phyloP scores from a whole-genome alignment of 2,797 vertebrate species.

The Molossus molossus region DNA sequence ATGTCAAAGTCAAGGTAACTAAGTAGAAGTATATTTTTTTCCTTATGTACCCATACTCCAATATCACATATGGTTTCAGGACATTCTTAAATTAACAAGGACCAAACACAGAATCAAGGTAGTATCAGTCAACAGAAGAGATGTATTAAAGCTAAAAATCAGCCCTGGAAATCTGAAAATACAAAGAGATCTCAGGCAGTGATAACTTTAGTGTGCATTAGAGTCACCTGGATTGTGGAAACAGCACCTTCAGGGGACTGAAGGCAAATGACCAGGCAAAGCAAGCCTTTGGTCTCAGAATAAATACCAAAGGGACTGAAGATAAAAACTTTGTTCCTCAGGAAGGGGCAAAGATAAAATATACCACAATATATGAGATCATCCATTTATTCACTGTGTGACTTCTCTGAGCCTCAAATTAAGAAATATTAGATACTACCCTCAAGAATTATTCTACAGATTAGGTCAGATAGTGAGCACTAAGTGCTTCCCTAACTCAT shows the following conservation, averaged over 20 bases:
- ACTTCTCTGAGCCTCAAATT: conserved; percentile 50
- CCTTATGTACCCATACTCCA: conserved; percentile 83
- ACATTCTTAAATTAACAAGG: conserved; percentile 81
- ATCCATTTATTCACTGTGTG: background rate
- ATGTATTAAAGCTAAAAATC: conserved; percentile 78
- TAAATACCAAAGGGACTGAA: background rate
- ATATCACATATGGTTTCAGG: conserved; percentile 77
- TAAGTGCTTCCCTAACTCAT: background rate
- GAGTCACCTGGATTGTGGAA: conserved; percentile 15
- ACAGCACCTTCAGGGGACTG: conserved; percentile 2
- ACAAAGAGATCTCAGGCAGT: conserved; percentile 75
- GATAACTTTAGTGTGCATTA: background rate
- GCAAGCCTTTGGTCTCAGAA: conserved; percentile 5
- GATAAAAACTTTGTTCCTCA: conserved; percentile 20
- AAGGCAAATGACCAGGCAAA: conserved; percentile 42
- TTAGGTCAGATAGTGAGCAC: background rate
- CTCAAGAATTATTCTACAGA: conserved; percentile 25
- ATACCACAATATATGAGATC: background rate
- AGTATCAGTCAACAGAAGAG: conserved; percentile 74
- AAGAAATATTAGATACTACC: background rate
- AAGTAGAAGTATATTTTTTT: conserved; percentile 86
- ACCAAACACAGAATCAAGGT: conserved; percentile 73
- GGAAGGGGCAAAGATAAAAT: background rate
- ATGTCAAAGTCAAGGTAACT: conserved; percentile 89
- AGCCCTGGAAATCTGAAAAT: conserved; percentile 78